These are phyloP conservation scores for Lordiphosa stackelbergi DNA, from an alignment of 1,140 invertebrate genomes.

Conservation along the genomic window DNA sequence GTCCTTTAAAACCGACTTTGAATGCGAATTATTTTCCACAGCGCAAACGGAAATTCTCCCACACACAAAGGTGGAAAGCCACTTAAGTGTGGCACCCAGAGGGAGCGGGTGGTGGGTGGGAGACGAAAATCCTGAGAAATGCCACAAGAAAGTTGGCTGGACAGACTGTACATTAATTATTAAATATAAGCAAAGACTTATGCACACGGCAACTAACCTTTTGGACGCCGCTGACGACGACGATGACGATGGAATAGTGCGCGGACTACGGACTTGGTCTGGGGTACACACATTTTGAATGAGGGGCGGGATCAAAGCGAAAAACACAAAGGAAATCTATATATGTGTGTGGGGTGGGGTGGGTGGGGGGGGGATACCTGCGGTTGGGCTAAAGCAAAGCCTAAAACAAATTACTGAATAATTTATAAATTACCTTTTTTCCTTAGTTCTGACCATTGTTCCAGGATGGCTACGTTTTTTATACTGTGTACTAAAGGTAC, in stretches of 20 bases:
- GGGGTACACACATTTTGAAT: slow-evolving; percentile 62
- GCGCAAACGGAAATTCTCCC: slow-evolving; percentile 21
- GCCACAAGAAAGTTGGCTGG: slow-evolving; percentile 51
- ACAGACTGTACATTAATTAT: slow-evolving; percentile 62
- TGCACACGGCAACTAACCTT: slow-evolving; percentile 34
- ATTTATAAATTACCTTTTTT: slow-evolving; percentile 73
- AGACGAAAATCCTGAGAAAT: slow-evolving; percentile 32
- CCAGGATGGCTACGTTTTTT: slow-evolving; percentile 26
- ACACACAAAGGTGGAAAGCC: slow-evolving; percentile 43
- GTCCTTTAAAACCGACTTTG: slow-evolving; percentile 43
- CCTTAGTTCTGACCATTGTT: slow-evolving; percentile 50
- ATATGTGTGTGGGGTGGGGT: slow-evolving; percentile 21
- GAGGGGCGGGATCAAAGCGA: slow-evolving; percentile 53
- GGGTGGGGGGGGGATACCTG: background rate
- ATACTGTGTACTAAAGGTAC: no score
- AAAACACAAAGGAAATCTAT: slow-evolving; percentile 63
- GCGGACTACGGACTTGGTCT: slow-evolving; percentile 42
- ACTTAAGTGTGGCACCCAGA: slow-evolving; percentile 34
- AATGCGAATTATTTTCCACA: slow-evolving; percentile 45
- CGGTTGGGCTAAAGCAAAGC: slow-evolving; percentile 53
- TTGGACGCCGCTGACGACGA: slow-evolving; percentile 14
- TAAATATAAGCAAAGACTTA: slow-evolving; percentile 63
- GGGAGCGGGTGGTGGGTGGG: background rate
- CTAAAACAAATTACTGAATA: slow-evolving; percentile 74
- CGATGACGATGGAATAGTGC: slow-evolving; percentile 48